phyloP scores from a whole-genome alignment of 2,113 vertebrate genomes.

The Garra rufa region DNA sequence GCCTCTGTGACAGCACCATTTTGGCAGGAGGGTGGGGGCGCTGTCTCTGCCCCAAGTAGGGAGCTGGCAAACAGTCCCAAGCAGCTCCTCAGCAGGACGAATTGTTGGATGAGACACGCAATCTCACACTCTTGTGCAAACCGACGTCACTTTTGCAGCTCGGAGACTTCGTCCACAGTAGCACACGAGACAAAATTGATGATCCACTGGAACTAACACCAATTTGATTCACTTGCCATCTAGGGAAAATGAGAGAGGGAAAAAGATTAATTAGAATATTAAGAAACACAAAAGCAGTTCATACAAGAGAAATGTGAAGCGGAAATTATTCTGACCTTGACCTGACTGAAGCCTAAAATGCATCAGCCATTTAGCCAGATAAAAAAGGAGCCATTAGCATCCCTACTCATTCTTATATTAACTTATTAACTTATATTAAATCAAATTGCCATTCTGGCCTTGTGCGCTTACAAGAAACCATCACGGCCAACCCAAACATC shows the following conservation, averaged over 20 bases:
- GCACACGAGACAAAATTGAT: slow-evolving; percentile 60
- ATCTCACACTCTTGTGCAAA: background rate
- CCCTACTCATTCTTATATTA: too few species aligned
- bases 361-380: background rate
- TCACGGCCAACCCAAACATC: background rate
- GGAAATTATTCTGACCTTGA: background rate
- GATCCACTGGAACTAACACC: slow-evolving; percentile 71
- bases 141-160: slow-evolving; percentile 31
- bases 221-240: slow-evolving; percentile 85
- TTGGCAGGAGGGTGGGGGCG: slow-evolving; percentile 76
- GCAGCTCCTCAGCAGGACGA: slow-evolving; percentile 71
- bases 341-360: slow-evolving; percentile 9
- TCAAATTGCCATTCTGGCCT: background rate
- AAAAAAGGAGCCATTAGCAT: slow-evolving; percentile 2
- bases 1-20: slow-evolving; percentile 99
- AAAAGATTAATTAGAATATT: background rate
- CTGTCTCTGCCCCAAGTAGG: slow-evolving; percentile 70
- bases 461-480: background rate
- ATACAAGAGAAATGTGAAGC: background rate
- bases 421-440: slow-evolving; percentile 14
- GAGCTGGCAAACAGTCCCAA: slow-evolving; percentile 58
- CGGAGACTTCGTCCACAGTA: slow-evolving; percentile 64
- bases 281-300: background rate
- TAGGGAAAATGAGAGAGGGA: slow-evolving; percentile 53
- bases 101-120: slow-evolving; percentile 23